Conservation (phyloP, 2,888 invertebrate genomes). For the Hydriomena furcata region DNA sequence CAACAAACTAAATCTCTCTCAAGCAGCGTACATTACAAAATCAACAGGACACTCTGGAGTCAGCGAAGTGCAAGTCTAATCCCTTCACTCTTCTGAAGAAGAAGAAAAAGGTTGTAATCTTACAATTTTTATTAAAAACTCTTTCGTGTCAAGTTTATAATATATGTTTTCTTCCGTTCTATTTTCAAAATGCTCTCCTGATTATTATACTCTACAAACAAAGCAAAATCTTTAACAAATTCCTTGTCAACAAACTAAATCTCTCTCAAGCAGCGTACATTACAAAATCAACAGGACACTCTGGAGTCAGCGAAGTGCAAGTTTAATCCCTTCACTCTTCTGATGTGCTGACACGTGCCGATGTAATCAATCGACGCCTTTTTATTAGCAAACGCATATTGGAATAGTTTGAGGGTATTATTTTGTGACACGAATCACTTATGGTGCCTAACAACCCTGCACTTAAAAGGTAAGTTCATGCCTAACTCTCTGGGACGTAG, state of each 20-base stretch:
- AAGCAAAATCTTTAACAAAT: too few species aligned
- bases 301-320: slow-evolving; percentile 27
- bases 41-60: slow-evolving; percentile 33
- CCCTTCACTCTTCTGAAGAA: slow-evolving; percentile 27
- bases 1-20: slow-evolving; percentile 1
- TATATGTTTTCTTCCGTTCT: too few species aligned
- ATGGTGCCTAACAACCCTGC: too few species aligned
- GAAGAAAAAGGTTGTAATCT: too few species aligned
- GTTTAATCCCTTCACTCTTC: slow-evolving; percentile 29
- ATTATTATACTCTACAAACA: too few species aligned
- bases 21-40: slow-evolving; percentile 23
- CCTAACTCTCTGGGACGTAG: too few species aligned
- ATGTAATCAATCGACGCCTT: slow-evolving; percentile 32
- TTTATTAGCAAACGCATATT: slow-evolving; percentile 30
- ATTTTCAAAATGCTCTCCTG: too few species aligned
- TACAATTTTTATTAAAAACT: too few species aligned
- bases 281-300: slow-evolving; percentile 35
- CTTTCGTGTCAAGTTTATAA: too few species aligned
- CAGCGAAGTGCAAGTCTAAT: slow-evolving; percentile 33
- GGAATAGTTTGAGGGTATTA: slow-evolving; percentile 3
- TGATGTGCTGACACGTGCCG: slow-evolving; percentile 34
- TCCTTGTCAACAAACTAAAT: slow-evolving; percentile 6
- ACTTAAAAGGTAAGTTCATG: too few species aligned
- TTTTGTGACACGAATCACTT: not conserved
- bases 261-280: slow-evolving; percentile 15